These are phyloP conservation scores for Phaetusa simplex DNA, from an alignment of 2,113 vertebrate genomes.

Conservation along the genomic window DNA sequence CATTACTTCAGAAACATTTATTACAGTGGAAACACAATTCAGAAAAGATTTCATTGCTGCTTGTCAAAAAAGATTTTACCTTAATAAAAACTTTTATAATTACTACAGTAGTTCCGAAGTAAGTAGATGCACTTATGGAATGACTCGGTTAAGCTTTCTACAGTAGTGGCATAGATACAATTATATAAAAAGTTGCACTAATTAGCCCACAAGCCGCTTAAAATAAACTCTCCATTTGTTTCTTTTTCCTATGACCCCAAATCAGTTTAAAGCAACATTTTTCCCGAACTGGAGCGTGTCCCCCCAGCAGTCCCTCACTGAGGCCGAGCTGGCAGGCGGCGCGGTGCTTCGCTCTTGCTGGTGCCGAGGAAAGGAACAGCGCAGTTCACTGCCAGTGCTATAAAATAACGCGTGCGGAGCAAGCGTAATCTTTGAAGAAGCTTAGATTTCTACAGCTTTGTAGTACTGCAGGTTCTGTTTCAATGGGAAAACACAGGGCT, in stretches of 20 bases:
- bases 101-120: background rate
- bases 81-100: background rate
- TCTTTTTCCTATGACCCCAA: background rate
- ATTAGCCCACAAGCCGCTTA: background rate
- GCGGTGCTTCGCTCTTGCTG: background rate
- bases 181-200: background rate
- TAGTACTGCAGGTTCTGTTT: background rate
- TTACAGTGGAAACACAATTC: background rate
- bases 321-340: background rate
- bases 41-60: background rate
- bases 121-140: background rate
- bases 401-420: background rate
- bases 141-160: background rate
- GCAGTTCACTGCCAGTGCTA: background rate
- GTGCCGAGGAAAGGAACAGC: background rate
- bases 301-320: fast-evolving
- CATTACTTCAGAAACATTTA: background rate
- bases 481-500: background rate
- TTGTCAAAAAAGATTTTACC: background rate
- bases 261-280: background rate
- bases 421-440: background rate
- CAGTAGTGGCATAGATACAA: fast-evolving
- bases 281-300: background rate
- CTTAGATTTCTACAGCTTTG: background rate
- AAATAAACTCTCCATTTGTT: background rate